These are phyloP conservation scores for Zosterops pallidus DNA, from an alignment of 2,113 vertebrate genomes.

Conservation along the genomic window DNA sequence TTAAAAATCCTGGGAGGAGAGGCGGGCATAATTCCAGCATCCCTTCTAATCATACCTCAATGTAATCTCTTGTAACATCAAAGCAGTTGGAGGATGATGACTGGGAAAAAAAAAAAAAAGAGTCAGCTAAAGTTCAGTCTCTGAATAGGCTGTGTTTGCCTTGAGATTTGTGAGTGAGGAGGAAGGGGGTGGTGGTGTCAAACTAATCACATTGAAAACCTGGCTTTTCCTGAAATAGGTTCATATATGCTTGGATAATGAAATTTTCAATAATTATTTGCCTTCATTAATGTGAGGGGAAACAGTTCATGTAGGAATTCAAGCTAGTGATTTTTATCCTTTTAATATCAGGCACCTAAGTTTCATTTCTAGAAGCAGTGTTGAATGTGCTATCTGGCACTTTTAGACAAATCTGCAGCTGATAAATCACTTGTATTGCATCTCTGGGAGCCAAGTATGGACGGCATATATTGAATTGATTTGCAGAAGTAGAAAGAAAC, in stretches of 20 bases:
- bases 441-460: neutral
- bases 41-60: conserved; percentile 24
- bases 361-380: neutral
- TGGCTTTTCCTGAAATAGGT: neutral
- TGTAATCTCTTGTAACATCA: conserved; percentile 52
- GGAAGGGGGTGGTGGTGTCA: neutral
- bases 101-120: neutral
- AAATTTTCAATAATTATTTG: neutral
- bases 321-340: neutral
- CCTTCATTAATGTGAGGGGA: neutral
- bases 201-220: neutral
- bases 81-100: conserved; percentile 19
- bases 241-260: neutral
- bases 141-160: neutral
- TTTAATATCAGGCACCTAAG: neutral
- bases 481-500: neutral
- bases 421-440: neutral
- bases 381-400: neutral
- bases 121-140: conserved; percentile 48
- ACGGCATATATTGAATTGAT: neutral
- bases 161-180: neutral
- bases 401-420: neutral
- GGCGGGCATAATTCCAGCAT: conserved; percentile 35
- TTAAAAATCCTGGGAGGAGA: conserved; percentile 45
- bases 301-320: neutral